These are phyloP conservation scores for Epinotia demarniana DNA, from an alignment of 2,888 invertebrate genomes.

Conservation along the genomic window DNA sequence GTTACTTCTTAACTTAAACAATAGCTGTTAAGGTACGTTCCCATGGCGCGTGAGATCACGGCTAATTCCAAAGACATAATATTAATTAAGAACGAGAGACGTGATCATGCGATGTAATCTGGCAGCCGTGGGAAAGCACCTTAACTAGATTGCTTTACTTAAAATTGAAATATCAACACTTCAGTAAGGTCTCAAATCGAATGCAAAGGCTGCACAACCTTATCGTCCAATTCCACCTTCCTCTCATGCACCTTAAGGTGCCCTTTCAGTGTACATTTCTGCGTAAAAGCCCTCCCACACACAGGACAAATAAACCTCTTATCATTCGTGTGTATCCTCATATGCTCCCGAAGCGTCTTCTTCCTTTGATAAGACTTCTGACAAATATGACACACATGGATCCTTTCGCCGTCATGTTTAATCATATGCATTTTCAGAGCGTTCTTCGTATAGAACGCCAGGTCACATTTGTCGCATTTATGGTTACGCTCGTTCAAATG, in stretches of 20 bases:
- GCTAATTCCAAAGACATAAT: too few relatives aligned
- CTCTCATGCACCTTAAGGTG: constrained; percentile 77
- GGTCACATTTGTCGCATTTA: constrained; percentile 80
- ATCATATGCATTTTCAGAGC: constrained; percentile 85
- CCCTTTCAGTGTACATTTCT: constrained; percentile 78
- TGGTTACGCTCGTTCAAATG: constrained; percentile 79
- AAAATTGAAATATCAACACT: too few relatives aligned
- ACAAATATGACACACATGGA: constrained; percentile 80
- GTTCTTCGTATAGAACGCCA: constrained; percentile 82
- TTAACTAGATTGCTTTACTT: too few relatives aligned
- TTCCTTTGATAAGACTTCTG: constrained; percentile 79
- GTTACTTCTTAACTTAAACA: background rate
- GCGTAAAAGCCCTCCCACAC: constrained; percentile 78
- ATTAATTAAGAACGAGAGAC: too few relatives aligned
- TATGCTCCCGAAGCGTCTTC: constrained; percentile 75
- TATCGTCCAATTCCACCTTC: constrained; percentile 65
- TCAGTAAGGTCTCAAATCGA: constrained; percentile 53
- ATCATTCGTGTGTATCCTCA: constrained; percentile 78
- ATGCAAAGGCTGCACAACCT: constrained; percentile 58
- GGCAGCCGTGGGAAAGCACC: too few relatives aligned
- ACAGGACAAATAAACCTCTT: constrained; percentile 76
- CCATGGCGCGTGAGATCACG: too few relatives aligned
- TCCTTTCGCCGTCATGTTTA: constrained; percentile 81
- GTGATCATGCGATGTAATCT: too few relatives aligned
- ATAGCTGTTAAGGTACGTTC: too few relatives aligned